Evolutionary conservation across 2,797 vertebrate species (phyloP).

Genomic region (Neosalanx taihuensis): DNA sequence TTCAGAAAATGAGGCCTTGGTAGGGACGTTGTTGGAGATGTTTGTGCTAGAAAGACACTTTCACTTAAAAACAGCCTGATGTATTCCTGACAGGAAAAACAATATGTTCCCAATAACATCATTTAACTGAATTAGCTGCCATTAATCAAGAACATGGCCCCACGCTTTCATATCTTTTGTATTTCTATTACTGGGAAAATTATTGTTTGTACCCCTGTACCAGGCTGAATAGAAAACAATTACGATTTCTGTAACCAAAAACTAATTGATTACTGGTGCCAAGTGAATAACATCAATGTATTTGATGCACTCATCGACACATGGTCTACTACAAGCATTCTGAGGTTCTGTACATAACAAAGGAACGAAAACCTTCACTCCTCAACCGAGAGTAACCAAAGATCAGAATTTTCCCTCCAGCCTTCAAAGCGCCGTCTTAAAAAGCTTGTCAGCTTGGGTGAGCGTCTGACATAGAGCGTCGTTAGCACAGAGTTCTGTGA

Average conservation of each 20-base stretch:
- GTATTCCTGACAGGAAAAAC: too few relatives aligned
- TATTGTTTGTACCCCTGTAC: background rate
- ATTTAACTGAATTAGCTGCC: too few relatives aligned
- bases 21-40: too few relatives aligned
- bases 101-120: too few relatives aligned
- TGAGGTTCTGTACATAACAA: background rate
- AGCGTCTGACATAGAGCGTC: slow-evolving; percentile 48
- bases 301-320: background rate
- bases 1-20: too few relatives aligned
- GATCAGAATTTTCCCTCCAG: slow-evolving; percentile 35
- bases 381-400: slow-evolving; percentile 27
- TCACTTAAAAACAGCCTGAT: too few relatives aligned
- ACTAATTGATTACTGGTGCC: background rate
- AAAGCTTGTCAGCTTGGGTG: slow-evolving; percentile 62
- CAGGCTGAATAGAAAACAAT: background rate
- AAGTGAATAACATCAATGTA: background rate
- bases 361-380: slow-evolving; percentile 36
- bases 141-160: too few relatives aligned
- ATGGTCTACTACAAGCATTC: background rate
- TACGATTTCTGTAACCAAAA: background rate
- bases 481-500: slow-evolving; percentile 55
- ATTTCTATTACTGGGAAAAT: too few relatives aligned
- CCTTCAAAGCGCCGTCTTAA: slow-evolving; percentile 57
- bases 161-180: too few relatives aligned
- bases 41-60: too few relatives aligned